phyloP scores from a whole-genome alignment of 2,888 invertebrate genomes.

The Himalopsyche japonica region DNA sequence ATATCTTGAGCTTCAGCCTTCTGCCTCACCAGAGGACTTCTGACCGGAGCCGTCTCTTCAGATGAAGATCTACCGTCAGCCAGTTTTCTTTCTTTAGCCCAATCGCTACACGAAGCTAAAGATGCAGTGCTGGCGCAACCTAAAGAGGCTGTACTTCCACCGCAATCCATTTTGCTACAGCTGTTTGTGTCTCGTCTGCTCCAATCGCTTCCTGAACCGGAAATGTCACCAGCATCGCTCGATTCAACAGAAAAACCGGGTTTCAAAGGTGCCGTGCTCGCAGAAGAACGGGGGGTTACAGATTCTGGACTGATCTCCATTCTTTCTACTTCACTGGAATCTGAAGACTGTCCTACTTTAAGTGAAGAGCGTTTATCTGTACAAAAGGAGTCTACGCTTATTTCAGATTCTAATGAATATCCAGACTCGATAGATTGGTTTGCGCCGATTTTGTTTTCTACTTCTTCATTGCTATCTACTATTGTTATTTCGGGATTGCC shows the following conservation, averaged over 20 bases:
- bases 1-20: constrained; percentile 46
- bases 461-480: constrained; percentile 52
- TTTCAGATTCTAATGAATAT: constrained; percentile 60
- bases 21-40: constrained; percentile 45
- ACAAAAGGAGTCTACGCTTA: constrained; percentile 62
- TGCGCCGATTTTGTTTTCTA: constrained; percentile 45
- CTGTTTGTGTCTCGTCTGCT: constrained; percentile 58
- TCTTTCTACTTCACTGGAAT: constrained; percentile 68
- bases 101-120: constrained; percentile 66
- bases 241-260: constrained; percentile 66
- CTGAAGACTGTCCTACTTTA: constrained; percentile 67
- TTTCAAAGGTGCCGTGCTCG: constrained; percentile 55
- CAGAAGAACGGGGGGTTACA: constrained; percentile 56
- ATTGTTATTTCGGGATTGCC: constrained; percentile 60
- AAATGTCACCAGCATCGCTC: constrained; percentile 59
- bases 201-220: constrained; percentile 64
- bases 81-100: constrained; percentile 60
- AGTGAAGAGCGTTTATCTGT: constrained; percentile 64
- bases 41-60: constrained; percentile 61
- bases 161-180: constrained; percentile 52
- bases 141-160: constrained; percentile 63
- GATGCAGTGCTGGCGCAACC: constrained; percentile 69
- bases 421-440: constrained; percentile 60
- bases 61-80: constrained; percentile 64
- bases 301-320: constrained; percentile 61